These are phyloP conservation scores for Anolis carolinensis DNA, from an alignment of 2,113 vertebrate species.

Conservation along the genomic window DNA sequence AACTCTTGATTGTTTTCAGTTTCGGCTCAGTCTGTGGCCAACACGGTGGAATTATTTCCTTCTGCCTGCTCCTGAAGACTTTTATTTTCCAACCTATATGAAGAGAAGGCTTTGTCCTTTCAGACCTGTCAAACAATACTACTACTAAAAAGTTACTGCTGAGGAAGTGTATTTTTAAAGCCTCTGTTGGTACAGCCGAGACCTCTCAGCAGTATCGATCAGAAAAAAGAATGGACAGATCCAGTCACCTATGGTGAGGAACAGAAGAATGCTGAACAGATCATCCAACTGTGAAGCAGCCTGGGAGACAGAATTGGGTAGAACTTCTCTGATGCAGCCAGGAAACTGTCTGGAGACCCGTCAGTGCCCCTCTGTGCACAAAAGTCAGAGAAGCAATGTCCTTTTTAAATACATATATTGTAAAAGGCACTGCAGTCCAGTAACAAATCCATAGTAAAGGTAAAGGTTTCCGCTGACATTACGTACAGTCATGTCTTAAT, in stretches of 20 bases:
- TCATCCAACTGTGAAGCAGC: neutral
- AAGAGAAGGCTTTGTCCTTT: slow-evolving; percentile 22
- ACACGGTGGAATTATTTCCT: slow-evolving; percentile 20
- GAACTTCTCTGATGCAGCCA: neutral
- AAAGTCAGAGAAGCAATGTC: neutral
- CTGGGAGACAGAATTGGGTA: neutral
- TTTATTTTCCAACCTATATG: neutral
- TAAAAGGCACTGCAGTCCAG: neutral
- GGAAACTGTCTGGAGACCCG: neutral
- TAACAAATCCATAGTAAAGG: neutral
- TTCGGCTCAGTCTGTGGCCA: neutral
- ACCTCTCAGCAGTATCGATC: neutral
- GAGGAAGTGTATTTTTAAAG: neutral
- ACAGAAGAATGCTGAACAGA: neutral
- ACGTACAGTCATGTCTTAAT: too few species aligned
- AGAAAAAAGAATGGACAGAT: accelerated
- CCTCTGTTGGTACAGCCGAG: accelerated
- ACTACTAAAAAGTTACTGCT: neutral
- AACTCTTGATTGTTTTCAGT: neutral
- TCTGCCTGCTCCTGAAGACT: neutral
- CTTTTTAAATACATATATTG: too few species aligned
- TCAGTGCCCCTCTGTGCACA: neutral
- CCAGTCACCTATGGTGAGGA: slow-evolving; percentile 1
- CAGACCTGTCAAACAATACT: slow-evolving; percentile 4
- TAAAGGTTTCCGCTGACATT: too few species aligned